phyloP scores from a whole-genome alignment of 2,113 vertebrate species.

The Synchiropus splendidus region DNA sequence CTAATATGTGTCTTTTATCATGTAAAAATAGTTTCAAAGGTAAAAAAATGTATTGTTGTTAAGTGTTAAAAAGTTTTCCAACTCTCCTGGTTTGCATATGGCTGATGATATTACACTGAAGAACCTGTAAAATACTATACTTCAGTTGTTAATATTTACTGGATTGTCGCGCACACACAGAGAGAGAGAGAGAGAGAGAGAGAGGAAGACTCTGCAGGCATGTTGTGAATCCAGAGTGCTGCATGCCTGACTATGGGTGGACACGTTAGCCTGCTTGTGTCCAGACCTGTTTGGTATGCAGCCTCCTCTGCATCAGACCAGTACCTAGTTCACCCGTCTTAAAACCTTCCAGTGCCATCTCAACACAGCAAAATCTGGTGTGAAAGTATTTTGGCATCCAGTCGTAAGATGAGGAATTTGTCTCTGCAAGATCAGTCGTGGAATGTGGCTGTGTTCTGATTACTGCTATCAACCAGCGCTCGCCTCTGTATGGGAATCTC shows the following conservation, averaged over 20 bases:
- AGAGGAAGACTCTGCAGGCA: slow-evolving; percentile 29
- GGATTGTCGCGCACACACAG: too few species aligned
- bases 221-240: slow-evolving; percentile 27
- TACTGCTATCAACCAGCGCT: slow-evolving; percentile 7
- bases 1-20: too few species aligned
- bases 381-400: slow-evolving; percentile 14
- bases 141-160: too few species aligned
- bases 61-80: too few species aligned
- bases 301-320: slow-evolving; percentile 31
- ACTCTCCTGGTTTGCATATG: too few species aligned
- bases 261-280: slow-evolving; percentile 56
- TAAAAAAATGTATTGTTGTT: too few species aligned
- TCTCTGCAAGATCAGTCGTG: slow-evolving; percentile 5
- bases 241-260: slow-evolving; percentile 47
- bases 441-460: slow-evolving; percentile 16
- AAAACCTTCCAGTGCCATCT: slow-evolving; percentile 20
- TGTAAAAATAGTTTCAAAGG: too few species aligned
- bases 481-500: too few species aligned
- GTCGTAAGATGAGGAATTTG: slow-evolving; percentile 10
- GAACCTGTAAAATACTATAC: too few species aligned
- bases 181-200: too few species aligned
- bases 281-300: slow-evolving; percentile 70
- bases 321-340: slow-evolving; percentile 24
- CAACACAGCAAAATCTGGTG: slow-evolving; percentile 1
- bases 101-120: too few species aligned